Percentiles rank a stretch among this genome's conserved stretches.
phyloP scores from a whole-genome alignment of 2,888 invertebrate genomes.

The Alsophila aescularia region DNA sequence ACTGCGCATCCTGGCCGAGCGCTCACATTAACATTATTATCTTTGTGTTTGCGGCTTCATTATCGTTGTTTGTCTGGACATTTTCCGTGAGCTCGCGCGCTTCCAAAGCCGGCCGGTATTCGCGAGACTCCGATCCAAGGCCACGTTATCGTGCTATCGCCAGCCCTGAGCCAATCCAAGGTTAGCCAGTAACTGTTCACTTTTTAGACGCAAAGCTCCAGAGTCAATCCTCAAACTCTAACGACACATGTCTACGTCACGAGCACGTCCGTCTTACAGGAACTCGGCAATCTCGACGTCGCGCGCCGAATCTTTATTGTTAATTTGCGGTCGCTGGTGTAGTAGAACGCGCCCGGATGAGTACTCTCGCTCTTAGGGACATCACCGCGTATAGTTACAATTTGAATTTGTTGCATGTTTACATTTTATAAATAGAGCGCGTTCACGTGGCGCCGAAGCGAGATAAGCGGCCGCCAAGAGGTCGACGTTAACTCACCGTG shows the following conservation, averaged over 20 bases:
- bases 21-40: constrained; percentile 56
- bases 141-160: constrained; percentile 82
- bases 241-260: constrained; percentile 52
- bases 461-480: constrained; percentile 68
- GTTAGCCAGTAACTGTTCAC: constrained; percentile 54
- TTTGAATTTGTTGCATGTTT: constrained; percentile 80
- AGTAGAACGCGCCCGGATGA: constrained; percentile 61
- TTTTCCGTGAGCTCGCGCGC: constrained; percentile 74
- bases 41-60: constrained; percentile 59
- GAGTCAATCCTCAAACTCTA: constrained; percentile 48
- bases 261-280: constrained; percentile 72
- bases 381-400: constrained; percentile 65
- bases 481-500: constrained; percentile 76
- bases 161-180: constrained; percentile 75
- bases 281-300: constrained; percentile 77
- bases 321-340: constrained; percentile 68
- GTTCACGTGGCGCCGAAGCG: constrained; percentile 77
- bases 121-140: constrained; percentile 76
- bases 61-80: constrained; percentile 77
- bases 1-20: constrained; percentile 41
- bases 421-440: constrained; percentile 81
- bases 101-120: constrained; percentile 77
- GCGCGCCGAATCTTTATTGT: constrained; percentile 71
- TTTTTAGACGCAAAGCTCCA: constrained; percentile 44
- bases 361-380: constrained; percentile 67